A percentile compares a stretch with the other conserved stretches of the same genome.
Evolutionary conservation across 2,797 vertebrate genomes (phyloP).

Genomic region (Myripristis murdjan): DNA sequence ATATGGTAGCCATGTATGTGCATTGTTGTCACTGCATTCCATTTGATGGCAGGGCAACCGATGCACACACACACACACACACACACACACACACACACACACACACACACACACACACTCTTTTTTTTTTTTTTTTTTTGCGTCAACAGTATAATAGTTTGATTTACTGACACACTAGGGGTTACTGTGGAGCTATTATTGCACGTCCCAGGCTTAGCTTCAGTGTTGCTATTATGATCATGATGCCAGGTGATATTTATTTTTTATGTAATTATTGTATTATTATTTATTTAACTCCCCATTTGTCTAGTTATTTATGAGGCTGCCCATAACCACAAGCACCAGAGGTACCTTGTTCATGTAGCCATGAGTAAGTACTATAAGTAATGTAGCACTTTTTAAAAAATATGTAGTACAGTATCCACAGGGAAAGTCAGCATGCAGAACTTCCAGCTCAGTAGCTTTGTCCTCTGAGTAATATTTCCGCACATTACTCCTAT

Average conservation of each 20-base stretch:
- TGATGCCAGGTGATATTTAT: constrained; percentile 40
- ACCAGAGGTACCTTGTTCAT: constrained; percentile 5
- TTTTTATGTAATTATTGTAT: constrained; percentile 48
- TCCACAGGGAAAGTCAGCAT: no score
- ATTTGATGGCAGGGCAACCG: constrained; percentile 6
- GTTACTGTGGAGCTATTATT: constrained; percentile 42
- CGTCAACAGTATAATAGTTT: constrained; percentile 34
- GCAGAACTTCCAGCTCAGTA: no score
- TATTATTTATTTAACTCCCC: constrained; percentile 44
- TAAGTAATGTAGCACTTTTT: no score
- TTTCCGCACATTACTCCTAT: no score
- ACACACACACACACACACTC: no score
- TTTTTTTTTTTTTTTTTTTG: constrained; percentile 21
- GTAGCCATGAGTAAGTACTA: constrained; percentile 22
- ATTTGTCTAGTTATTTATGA: constrained; percentile 35
- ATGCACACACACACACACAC: constrained; percentile 1
- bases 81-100: constrained; percentile 1
- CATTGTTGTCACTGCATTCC: constrained; percentile 5
- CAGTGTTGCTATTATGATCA: constrained; percentile 55
- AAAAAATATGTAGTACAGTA: no score
- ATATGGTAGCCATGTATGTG: constrained; percentile 21
- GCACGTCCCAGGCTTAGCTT: constrained; percentile 36
- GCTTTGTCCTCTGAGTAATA: no score
- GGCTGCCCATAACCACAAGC: constrained; percentile 1
- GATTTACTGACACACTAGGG: constrained; percentile 32